These are phyloP conservation scores for Bembecia ichneumoniformis DNA, from an alignment of 2,888 invertebrate genomes.

Conservation along the genomic window DNA sequence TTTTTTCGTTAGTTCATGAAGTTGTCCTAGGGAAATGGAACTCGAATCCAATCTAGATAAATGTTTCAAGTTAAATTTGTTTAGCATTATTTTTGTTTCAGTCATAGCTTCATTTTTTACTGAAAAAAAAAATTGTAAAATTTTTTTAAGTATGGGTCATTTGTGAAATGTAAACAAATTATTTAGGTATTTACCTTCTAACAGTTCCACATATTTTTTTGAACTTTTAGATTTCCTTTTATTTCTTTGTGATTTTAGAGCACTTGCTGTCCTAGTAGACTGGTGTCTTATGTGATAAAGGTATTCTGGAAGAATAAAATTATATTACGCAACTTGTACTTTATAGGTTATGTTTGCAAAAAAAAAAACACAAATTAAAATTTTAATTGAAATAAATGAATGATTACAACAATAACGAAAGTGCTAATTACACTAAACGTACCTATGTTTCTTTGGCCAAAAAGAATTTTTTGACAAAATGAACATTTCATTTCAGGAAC, in stretches of 20 bases:
- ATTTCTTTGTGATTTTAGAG: conserved; percentile 44
- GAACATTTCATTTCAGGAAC: conserved; percentile 54
- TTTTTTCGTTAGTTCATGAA: conserved; percentile 68
- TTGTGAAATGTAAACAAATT: conserved; percentile 11
- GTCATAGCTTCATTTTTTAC: conserved; percentile 76
- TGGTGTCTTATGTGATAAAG: conserved; percentile 41
- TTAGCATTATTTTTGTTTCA: conserved; percentile 78
- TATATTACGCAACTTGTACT: conserved; percentile 51
- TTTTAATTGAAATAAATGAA: neutral
- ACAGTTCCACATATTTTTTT: conserved; percentile 77
- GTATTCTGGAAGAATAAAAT: conserved; percentile 40
- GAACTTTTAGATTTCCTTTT: conserved; percentile 56
- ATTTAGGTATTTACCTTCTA: conserved; percentile 70
- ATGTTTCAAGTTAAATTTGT: conserved; percentile 77
- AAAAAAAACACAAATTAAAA: neutral
- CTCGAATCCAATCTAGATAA: conserved; percentile 76
- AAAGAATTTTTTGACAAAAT: conserved; percentile 52
- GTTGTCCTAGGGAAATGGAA: conserved; percentile 69
- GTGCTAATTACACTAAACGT: conserved; percentile 7
- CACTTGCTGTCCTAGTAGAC: conserved; percentile 56
- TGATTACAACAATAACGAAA: neutral
- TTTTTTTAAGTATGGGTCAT: conserved; percentile 7
- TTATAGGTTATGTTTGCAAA: conserved; percentile 29
- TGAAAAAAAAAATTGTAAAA: conserved; percentile 32
- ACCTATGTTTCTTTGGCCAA: conserved; percentile 46